Evolutionary conservation across 2,797 vertebrate species (phyloP).

Genomic region (Enteromius fasciolatus): DNA sequence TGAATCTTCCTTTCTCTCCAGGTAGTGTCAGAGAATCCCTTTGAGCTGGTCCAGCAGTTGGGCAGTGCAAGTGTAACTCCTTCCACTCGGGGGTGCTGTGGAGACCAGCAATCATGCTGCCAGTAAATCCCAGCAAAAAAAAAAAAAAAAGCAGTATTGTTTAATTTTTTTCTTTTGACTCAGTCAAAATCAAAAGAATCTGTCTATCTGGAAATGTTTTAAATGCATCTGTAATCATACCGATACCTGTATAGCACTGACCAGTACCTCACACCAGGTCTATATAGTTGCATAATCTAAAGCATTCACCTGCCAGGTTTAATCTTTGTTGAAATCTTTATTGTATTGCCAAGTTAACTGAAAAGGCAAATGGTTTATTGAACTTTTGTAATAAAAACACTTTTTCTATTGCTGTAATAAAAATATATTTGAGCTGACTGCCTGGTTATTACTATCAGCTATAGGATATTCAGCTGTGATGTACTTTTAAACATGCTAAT

Average conservation of each 20-base stretch:
- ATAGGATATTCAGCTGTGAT: background rate
- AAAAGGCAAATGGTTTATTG: constrained; percentile 11
- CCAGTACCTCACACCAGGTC: background rate
- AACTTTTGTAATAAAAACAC: constrained; percentile 9
- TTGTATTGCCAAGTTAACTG: background rate
- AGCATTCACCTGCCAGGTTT: background rate
- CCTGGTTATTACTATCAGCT: background rate
- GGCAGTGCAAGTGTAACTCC: constrained; percentile 55
- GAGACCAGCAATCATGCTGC: constrained; percentile 72
- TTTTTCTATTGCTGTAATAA: constrained; percentile 6
- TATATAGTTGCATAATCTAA: constrained; percentile 14
- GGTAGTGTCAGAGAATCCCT: constrained; percentile 73
- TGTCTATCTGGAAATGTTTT: background rate
- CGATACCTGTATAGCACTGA: background rate
- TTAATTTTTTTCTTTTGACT: background rate
- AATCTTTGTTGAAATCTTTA: constrained; percentile 40
- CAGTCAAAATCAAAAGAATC: background rate
- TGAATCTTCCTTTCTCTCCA: constrained; percentile 60
- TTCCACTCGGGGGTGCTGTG: constrained; percentile 77
- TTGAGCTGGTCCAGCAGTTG: constrained; percentile 69
- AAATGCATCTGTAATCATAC: background rate
- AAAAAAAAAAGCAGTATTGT: background rate
- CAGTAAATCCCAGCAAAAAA: constrained; percentile 62
- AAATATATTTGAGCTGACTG: background rate
- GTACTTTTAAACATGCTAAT: background rate